A percentile compares a stretch with the other conserved stretches of the same genome.
Evolutionary conservation across 2,888 invertebrate species (phyloP).

Genomic region (Papilio protenor): DNA sequence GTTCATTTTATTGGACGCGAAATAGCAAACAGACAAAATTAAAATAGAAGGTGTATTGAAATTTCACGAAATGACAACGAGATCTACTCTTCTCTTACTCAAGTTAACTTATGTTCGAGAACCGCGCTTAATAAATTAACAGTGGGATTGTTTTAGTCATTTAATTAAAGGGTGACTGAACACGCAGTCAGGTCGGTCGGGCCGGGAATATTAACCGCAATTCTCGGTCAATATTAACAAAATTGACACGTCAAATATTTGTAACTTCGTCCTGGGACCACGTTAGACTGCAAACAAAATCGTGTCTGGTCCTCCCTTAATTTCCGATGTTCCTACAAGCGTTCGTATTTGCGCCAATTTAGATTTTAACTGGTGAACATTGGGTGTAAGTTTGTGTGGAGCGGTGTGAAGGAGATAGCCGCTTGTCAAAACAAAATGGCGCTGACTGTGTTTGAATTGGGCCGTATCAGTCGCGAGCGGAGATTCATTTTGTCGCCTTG

Average conservation of each 20-base stretch:
- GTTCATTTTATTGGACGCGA: slow-evolving; percentile 2
- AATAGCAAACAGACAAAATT: not conserved
- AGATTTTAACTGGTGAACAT: slow-evolving; percentile 57
- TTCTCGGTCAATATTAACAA: slow-evolving; percentile 84
- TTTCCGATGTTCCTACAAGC: slow-evolving; percentile 81
- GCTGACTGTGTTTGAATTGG: slow-evolving; percentile 83
- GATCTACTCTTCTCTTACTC: slow-evolving; percentile 14
- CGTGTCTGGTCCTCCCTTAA: slow-evolving; percentile 84
- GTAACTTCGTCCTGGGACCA: slow-evolving; percentile 84
- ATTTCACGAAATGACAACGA: not conserved
- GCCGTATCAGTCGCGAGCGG: slow-evolving; percentile 83
- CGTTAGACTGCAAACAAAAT: slow-evolving; percentile 83
- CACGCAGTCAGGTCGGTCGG: slow-evolving; percentile 72
- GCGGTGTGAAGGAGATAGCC: slow-evolving; percentile 70
- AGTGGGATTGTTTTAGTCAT: slow-evolving; percentile 79
- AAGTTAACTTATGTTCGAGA: slow-evolving; percentile 59
- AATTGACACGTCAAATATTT: slow-evolving; percentile 86
- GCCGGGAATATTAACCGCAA: slow-evolving; percentile 83
- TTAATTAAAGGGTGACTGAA: slow-evolving; percentile 79
- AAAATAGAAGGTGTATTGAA: not conserved
- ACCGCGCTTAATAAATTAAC: slow-evolving; percentile 70
- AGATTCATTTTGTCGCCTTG: slow-evolving; percentile 84
- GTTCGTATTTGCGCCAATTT: slow-evolving; percentile 55
- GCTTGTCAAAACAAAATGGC: slow-evolving; percentile 84
- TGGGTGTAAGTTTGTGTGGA: slow-evolving; percentile 63